phyloP scores from a whole-genome alignment of 1,140 invertebrate genomes.

The Kradibia gibbosae region DNA sequence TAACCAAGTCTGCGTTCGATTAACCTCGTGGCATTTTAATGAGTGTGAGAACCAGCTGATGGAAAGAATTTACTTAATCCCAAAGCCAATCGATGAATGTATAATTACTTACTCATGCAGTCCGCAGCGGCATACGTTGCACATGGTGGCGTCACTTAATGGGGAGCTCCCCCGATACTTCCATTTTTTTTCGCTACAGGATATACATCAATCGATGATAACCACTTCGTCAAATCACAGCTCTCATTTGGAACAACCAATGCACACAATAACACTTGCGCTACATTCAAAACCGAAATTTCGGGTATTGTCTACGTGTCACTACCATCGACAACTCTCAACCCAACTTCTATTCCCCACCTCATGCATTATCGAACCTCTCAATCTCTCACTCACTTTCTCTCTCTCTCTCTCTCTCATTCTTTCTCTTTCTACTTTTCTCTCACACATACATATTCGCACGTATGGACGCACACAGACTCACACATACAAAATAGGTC shows the following conservation, averaged over 20 bases:
- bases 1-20: background rate
- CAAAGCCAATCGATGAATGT: background rate
- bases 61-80: background rate
- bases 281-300: conserved; percentile 71
- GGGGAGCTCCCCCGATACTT: background rate
- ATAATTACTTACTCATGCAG: conserved; percentile 7
- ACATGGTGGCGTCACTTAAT: background rate
- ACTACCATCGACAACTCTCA: conserved; percentile 53
- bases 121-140: background rate
- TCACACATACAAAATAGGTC: no score
- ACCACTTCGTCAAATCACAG: conserved; percentile 66
- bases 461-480: no score
- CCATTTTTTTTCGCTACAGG: background rate
- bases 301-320: conserved; percentile 68
- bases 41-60: background rate
- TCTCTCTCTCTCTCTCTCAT: background rate
- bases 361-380: background rate
- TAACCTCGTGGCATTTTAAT: background rate
- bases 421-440: background rate
- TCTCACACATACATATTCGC: no score
- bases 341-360: no score
- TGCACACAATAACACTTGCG: conserved; percentile 56
- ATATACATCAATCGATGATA: conserved; percentile 9
- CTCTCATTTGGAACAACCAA: conserved; percentile 35
- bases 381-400: background rate